These are phyloP conservation scores for Ichneumoninae sp. DNA, from an alignment of 2,888 invertebrate genomes.

Conservation along the genomic window DNA sequence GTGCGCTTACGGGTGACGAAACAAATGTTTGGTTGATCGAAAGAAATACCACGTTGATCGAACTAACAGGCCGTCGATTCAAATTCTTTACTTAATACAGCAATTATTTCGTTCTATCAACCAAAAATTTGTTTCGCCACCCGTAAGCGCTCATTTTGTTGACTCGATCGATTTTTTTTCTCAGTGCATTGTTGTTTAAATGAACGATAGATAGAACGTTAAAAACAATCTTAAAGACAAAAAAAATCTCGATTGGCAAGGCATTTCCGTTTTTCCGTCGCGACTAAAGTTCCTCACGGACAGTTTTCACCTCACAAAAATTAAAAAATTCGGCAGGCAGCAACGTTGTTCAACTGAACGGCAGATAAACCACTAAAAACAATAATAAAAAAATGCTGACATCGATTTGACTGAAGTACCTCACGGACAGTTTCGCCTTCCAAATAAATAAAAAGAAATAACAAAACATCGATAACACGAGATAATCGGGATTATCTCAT, in stretches of 20 bases:
- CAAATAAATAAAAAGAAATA: neutral
- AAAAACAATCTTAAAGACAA: neutral
- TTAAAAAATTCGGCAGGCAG: conserved; percentile 6
- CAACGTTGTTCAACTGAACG: too few species aligned
- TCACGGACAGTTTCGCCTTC: neutral
- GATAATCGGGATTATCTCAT: conserved; percentile 19
- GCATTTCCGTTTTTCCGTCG: neutral
- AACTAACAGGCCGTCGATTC: too few species aligned
- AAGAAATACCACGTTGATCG: too few species aligned
- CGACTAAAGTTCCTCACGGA: neutral
- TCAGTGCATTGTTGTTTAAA: neutral
- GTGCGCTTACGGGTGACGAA: too few species aligned
- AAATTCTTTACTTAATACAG: too few species aligned
- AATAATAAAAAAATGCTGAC: neutral
- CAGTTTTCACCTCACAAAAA: neutral
- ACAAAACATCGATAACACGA: neutral
- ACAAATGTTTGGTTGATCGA: too few species aligned
- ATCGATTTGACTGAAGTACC: neutral
- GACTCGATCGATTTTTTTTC: too few species aligned
- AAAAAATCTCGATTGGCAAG: too few species aligned
- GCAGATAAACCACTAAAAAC: too few species aligned
- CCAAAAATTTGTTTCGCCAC: too few species aligned
- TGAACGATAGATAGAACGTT: neutral
- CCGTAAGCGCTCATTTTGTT: too few species aligned
- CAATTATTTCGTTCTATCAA: too few species aligned